Evolutionary conservation across 2,113 vertebrate species (phyloP).

Genomic region (Tachysurus fulvidraco): DNA sequence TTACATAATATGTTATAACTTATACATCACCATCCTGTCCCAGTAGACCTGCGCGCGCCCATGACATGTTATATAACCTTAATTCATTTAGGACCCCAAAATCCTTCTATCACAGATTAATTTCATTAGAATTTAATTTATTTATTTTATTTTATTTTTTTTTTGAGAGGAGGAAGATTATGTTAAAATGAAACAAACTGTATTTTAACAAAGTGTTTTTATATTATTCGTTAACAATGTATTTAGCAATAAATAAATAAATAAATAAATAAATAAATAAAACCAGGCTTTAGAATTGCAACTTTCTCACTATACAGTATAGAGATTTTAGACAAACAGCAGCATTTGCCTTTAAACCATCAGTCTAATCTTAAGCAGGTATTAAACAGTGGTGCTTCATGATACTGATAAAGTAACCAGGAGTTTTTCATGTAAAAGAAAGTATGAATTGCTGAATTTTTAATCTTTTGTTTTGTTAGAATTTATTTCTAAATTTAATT

Average conservation of each 20-base stretch:
- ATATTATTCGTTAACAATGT: background rate
- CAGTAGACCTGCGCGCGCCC: background rate
- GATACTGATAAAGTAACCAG: background rate
- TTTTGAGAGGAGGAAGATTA: background rate
- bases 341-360: background rate
- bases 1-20: no score
- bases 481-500: background rate
- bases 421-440: background rate
- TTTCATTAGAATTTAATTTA: constrained; percentile 31
- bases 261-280: no score
- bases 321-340: background rate
- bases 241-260: no score
- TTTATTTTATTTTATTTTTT: no score
- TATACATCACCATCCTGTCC: no score
- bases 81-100: constrained; percentile 9
- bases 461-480: background rate
- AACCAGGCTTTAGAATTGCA: no score
- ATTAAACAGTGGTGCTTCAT: background rate
- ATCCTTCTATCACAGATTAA: constrained; percentile 37
- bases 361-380: background rate
- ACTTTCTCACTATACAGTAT: background rate
- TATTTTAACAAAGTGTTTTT: background rate
- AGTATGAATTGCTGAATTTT: background rate
- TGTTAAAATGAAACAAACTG: background rate
- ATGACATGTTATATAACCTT: constrained; percentile 11